phyloP scores from a whole-genome alignment of 2,113 vertebrate genomes.

The Ovis aries region DNA sequence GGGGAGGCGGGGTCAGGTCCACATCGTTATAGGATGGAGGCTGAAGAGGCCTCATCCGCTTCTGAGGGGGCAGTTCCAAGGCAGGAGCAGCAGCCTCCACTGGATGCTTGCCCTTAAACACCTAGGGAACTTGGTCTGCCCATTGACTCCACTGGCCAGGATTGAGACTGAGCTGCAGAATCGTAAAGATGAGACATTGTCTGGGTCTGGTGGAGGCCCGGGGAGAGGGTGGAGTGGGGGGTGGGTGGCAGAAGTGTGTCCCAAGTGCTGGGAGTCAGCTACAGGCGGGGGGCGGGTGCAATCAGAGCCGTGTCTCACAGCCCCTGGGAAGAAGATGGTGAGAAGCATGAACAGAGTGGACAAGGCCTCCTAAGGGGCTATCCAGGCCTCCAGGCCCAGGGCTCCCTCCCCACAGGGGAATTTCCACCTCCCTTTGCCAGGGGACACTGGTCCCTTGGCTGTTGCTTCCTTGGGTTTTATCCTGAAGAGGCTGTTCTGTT shows the following conservation, averaged over 20 bases:
- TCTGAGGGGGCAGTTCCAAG: neutral
- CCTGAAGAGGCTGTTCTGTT: neutral
- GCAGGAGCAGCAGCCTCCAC: neutral
- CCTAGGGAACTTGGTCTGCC: neutral
- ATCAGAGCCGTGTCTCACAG: neutral
- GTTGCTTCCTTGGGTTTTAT: neutral
- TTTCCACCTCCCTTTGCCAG: neutral
- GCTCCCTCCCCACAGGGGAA: neutral
- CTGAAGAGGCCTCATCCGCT: neutral
- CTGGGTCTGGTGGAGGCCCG: neutral
- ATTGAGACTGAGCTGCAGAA: neutral
- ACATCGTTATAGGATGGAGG: neutral
- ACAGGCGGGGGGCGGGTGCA: neutral
- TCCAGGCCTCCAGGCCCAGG: neutral
- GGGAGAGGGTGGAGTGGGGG: neutral
- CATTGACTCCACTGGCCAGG: neutral
- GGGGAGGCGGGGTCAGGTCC: neutral
- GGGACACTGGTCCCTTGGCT: neutral
- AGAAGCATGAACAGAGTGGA: neutral
- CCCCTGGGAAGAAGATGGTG: neutral
- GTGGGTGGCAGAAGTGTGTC: fast-evolving
- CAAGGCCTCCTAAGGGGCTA: neutral
- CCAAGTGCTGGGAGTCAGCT: neutral
- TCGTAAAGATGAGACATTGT: neutral
- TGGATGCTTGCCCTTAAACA: neutral